phyloP scores from a whole-genome alignment of 2,888 invertebrate species.

The Ophion ellenae region DNA sequence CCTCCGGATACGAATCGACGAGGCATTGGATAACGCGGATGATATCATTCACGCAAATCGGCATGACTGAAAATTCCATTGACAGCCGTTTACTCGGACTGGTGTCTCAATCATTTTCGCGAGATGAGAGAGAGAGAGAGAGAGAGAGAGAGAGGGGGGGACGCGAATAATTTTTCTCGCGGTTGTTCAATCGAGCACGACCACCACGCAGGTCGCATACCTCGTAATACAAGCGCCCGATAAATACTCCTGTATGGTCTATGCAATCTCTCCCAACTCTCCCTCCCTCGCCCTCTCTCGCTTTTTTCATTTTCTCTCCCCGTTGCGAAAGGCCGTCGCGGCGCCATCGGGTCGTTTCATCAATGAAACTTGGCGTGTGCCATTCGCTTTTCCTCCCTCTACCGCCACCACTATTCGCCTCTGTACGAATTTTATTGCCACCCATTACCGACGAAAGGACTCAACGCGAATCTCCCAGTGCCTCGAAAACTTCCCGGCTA shows the following conservation, averaged over 20 bases:
- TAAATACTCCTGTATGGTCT: constrained; percentile 39
- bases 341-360: constrained; percentile 65
- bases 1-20: too few relatives aligned
- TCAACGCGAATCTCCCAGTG: neutral
- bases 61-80: constrained; percentile 34
- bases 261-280: constrained; percentile 26
- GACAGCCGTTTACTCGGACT: constrained; percentile 26
- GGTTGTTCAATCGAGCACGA: constrained; percentile 51
- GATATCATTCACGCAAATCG: constrained; percentile 3
- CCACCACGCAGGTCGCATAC: constrained; percentile 42
- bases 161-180: constrained; percentile 43
- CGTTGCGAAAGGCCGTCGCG: constrained; percentile 62
- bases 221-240: constrained; percentile 48
- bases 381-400: constrained; percentile 45
- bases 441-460: constrained; percentile 1
- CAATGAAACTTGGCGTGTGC: constrained; percentile 66
- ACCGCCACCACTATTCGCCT: neutral
- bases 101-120: constrained; percentile 36
- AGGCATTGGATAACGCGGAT: constrained; percentile 23
- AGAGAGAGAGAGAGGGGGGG: neutral
- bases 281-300: constrained; percentile 19
- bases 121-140: constrained; percentile 6
- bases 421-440: constrained; percentile 6
- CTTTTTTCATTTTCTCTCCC: constrained; percentile 10
- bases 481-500: neutral